Conservation (phyloP, 2,888 invertebrate genomes). For the Silvanus unidentatus region DNA sequence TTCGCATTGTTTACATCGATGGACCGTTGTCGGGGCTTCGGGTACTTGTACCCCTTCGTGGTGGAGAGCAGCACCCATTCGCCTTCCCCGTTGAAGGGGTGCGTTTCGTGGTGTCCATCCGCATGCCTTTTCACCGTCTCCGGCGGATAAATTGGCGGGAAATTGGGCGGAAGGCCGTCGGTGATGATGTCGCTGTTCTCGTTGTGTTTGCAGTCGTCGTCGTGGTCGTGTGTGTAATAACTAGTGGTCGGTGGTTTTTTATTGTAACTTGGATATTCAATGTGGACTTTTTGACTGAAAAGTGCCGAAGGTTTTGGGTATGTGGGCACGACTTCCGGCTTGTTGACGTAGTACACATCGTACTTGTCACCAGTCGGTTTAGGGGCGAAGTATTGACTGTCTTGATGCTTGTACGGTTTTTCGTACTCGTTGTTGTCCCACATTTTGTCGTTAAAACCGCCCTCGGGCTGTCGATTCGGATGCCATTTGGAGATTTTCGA, state of each 20-base stretch:
- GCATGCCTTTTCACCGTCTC: constrained; percentile 28
- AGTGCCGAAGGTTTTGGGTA: constrained; percentile 22
- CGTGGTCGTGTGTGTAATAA: constrained; percentile 16
- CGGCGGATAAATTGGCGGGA: constrained; percentile 39
- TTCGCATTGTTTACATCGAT: constrained; percentile 30
- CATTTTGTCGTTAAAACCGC: constrained; percentile 36
- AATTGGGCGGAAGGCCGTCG: constrained; percentile 52
- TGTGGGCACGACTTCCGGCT: constrained; percentile 20
- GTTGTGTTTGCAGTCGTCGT: constrained; percentile 22
- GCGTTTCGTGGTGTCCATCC: constrained; percentile 49
- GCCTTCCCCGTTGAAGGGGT: constrained; percentile 64
- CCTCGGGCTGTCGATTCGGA: constrained; percentile 49
- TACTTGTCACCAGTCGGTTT: constrained; percentile 32
- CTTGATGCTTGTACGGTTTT: constrained; percentile 1
- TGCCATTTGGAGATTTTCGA: constrained; percentile 79
- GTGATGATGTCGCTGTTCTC: constrained; percentile 46
- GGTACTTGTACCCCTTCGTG: constrained; percentile 66
- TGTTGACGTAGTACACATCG: constrained; percentile 45
- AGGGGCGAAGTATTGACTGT: constrained; percentile 1
- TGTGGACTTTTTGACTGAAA: constrained; percentile 31
- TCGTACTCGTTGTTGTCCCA: constrained; percentile 25
- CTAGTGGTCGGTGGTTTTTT: constrained; percentile 6
- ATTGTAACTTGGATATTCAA: constrained; percentile 7
- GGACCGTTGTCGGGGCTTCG: constrained; percentile 38
- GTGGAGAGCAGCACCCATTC: constrained; percentile 74